These are phyloP conservation scores for Spinus pinus DNA, from an alignment of 2,797 vertebrate species.

Conservation along the genomic window DNA sequence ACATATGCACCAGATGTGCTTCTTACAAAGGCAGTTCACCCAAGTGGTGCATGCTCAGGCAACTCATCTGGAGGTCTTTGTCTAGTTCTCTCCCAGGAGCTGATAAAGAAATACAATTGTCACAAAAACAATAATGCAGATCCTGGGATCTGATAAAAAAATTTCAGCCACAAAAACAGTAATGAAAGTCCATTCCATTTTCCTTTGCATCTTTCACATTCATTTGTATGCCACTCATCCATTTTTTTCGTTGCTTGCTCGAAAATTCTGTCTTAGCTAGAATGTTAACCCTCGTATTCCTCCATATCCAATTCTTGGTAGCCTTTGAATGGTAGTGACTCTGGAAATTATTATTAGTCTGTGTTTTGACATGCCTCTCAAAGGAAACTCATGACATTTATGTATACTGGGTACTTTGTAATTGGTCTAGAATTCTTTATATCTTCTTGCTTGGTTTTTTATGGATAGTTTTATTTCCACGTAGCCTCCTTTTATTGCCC, in stretches of 20 bases:
- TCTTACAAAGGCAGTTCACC: not conserved
- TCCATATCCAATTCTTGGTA: not conserved
- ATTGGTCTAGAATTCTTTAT: not conserved
- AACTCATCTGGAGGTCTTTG: not conserved
- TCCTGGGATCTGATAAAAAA: not conserved
- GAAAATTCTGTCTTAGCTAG: not conserved
- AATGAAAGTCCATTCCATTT: slow-evolving; percentile 37
- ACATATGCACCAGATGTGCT: not conserved
- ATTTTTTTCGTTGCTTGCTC: slow-evolving; percentile 52
- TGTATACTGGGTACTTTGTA: not conserved
- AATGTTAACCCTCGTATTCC: not conserved
- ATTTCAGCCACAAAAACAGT: not conserved
- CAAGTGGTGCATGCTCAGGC: not conserved
- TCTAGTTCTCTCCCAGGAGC: not conserved
- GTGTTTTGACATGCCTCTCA: not conserved
- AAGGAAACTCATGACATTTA: not conserved
- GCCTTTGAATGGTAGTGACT: not conserved
- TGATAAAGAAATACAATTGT: not conserved
- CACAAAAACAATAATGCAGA: not conserved
- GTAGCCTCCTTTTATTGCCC: not conserved
- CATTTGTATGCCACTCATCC: slow-evolving; percentile 29
- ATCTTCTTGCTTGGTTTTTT: not conserved
- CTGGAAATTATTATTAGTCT: not conserved
- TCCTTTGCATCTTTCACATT: not conserved
- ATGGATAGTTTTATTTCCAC: not conserved